A percentile compares a stretch with the other conserved stretches of the same genome.
These are phyloP conservation scores for Rynchops niger DNA, from an alignment of 2,113 vertebrate genomes.

Conservation along the genomic window DNA sequence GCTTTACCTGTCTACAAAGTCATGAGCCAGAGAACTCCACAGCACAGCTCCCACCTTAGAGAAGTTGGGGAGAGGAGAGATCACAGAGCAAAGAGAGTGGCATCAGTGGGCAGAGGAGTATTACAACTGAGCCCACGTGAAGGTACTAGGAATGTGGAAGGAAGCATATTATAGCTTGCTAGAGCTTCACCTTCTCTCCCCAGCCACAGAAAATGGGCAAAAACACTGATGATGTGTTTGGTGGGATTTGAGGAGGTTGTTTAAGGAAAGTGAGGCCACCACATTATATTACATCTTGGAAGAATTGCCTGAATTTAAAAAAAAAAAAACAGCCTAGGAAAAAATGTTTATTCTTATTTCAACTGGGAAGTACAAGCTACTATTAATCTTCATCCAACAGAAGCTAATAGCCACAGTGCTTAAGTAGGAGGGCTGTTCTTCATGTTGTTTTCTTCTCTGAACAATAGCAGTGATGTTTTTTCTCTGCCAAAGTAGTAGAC, in stretches of 20 bases:
- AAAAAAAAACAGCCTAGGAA: neutral
- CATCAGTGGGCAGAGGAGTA: neutral
- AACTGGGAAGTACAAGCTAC: neutral
- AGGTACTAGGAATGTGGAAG: neutral
- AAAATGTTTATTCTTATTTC: neutral
- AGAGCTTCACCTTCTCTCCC: neutral
- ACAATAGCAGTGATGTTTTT: neutral
- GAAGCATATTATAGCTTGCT: neutral
- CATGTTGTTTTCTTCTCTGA: neutral
- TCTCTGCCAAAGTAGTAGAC: neutral
- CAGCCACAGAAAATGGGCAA: neutral
- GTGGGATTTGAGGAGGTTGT: neutral
- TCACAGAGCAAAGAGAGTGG: neutral
- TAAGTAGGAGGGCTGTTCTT: neutral
- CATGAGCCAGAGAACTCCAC: neutral
- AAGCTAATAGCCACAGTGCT: neutral
- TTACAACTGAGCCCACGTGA: fast-evolving
- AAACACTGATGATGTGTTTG: neutral
- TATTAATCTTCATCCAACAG: neutral
- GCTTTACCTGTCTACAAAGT: neutral
- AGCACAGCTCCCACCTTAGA: neutral
- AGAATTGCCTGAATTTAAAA: neutral
- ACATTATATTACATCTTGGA: neutral
- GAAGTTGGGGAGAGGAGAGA: neutral
- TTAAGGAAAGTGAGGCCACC: neutral